A percentile compares a stretch with the other conserved stretches of the same genome.
These are phyloP conservation scores for Drosophila kohkoa DNA, from an alignment of 1,140 invertebrate species.

Conservation along the genomic window DNA sequence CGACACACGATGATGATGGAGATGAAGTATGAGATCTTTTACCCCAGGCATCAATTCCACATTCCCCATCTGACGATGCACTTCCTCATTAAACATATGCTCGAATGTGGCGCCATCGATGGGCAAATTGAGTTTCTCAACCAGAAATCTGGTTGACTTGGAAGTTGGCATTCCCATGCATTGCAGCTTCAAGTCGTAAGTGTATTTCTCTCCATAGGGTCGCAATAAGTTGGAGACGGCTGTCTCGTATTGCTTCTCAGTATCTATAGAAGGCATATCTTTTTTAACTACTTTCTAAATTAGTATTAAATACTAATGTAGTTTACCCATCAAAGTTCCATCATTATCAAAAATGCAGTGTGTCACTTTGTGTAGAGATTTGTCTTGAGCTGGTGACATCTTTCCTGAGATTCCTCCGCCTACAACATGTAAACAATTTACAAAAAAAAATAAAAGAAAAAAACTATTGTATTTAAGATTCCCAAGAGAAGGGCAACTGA, in stretches of 20 bases:
- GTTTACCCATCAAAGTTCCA: constrained; percentile 62
- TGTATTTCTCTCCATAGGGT: constrained; percentile 31
- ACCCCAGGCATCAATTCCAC: constrained; percentile 87
- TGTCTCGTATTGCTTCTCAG: constrained; percentile 31
- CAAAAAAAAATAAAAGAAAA: neutral
- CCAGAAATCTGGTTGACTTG: neutral
- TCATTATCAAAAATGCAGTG: constrained; percentile 67
- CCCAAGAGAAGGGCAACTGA: too few species aligned
- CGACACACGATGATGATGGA: constrained; percentile 91
- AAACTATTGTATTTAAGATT: too few species aligned
- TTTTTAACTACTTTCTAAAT: too few species aligned
- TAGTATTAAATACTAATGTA: neutral
- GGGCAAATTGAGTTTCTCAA: constrained; percentile 36
- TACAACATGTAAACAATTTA: constrained; percentile 1
- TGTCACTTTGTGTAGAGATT: constrained; percentile 28
- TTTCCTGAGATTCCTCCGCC: neutral
- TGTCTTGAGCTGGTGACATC: neutral
- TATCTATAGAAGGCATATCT: constrained; percentile 31
- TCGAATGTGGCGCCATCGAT: neutral
- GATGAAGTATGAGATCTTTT: constrained; percentile 91
- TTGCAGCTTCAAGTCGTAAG: constrained; percentile 9
- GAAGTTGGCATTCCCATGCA: constrained; percentile 24
- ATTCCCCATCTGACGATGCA: neutral
- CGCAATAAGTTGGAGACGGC: constrained; percentile 1
- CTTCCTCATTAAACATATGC: neutral